phyloP scores from a whole-genome alignment of 2,797 vertebrate genomes.

The Loriculus beryllinus region DNA sequence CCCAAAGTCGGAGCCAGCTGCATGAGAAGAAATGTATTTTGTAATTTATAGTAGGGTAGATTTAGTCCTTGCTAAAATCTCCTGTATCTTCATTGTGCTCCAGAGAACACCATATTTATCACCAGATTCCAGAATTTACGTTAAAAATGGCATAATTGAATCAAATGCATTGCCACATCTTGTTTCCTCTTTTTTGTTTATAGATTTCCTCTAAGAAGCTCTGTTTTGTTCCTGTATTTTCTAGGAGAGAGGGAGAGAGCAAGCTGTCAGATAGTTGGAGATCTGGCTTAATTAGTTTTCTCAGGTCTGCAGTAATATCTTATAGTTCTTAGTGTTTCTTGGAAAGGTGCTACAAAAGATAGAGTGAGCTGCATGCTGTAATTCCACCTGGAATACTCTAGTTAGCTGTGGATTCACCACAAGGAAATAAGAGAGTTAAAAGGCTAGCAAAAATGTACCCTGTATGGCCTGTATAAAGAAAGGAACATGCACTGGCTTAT shows the following conservation, averaged over 20 bases:
- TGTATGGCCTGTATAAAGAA: neutral
- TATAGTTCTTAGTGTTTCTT: neutral
- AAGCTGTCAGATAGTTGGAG: neutral
- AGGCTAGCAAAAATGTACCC: neutral
- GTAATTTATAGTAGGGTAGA: neutral
- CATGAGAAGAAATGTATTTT: neutral
- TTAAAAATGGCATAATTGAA: neutral
- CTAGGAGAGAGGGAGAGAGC: neutral
- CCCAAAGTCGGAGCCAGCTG: neutral
- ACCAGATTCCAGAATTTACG: neutral
- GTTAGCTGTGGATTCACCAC: neutral
- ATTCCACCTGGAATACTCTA: constrained; percentile 7
- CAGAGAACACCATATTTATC: neutral
- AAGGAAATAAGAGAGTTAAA: neutral
- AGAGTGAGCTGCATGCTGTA: neutral
- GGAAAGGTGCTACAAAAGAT: constrained; percentile 38
- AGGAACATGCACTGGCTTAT: neutral
- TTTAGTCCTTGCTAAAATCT: neutral
- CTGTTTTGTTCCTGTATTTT: neutral
- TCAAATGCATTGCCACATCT: neutral
- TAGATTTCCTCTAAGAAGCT: neutral
- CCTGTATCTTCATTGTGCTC: neutral
- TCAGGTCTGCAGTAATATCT: constrained; percentile 21
- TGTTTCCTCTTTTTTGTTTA: neutral
- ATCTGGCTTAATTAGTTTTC: constrained; percentile 48